Evolutionary conservation across 2,797 vertebrate genomes (phyloP).

Genomic region (Pteropus rufus): DNA sequence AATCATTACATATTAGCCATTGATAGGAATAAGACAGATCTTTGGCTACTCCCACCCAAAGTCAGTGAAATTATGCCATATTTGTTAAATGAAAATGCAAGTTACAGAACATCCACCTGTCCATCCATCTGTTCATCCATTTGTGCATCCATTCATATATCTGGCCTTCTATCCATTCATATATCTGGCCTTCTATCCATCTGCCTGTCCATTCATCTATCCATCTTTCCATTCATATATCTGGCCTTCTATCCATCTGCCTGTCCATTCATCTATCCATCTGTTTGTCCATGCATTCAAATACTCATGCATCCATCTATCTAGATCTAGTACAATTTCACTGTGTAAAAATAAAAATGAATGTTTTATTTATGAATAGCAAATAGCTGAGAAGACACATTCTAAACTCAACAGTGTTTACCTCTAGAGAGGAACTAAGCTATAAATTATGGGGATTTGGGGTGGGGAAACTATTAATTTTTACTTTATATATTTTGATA

Average conservation of each 20-base stretch:
- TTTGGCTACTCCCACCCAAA: neutral
- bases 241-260: too few species aligned
- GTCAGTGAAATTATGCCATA: neutral
- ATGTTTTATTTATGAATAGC: neutral
- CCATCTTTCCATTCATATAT: too few species aligned
- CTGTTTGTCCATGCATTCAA: too few species aligned
- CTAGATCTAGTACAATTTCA: neutral
- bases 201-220: neutral
- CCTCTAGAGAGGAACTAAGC: neutral
- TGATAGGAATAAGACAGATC: neutral
- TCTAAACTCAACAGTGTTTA: neutral
- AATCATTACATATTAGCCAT: neutral
- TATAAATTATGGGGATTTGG: neutral
- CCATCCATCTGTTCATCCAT: neutral
- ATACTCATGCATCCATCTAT: neutral
- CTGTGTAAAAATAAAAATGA: neutral
- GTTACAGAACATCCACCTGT: neutral
- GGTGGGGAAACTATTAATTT: neutral
- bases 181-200: too few species aligned
- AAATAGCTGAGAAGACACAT: neutral
- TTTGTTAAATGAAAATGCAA: neutral
- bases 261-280: too few species aligned
- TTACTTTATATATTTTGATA: neutral
- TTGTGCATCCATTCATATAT: neutral
- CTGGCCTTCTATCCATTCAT: too few species aligned